Conservation (phyloP, 2,113 vertebrate genomes). For the Nycticryphes semicollaris region DNA sequence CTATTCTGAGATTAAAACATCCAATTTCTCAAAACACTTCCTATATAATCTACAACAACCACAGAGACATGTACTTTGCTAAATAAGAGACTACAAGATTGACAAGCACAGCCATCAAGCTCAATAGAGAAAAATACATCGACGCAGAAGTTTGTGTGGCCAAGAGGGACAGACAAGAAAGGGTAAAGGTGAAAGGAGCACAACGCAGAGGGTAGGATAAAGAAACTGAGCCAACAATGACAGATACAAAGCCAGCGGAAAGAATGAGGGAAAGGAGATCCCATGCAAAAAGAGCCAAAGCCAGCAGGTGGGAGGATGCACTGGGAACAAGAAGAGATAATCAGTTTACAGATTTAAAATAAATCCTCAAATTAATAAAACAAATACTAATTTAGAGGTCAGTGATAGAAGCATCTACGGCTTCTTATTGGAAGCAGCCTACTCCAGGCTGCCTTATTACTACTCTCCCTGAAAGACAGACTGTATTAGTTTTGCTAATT, state of each 20-base stretch:
- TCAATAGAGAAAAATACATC: neutral
- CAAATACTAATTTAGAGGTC: neutral
- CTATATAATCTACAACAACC: neutral
- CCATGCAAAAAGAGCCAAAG: neutral
- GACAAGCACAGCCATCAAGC: neutral
- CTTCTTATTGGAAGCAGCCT: neutral
- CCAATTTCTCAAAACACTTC: neutral
- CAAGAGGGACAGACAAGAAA: neutral
- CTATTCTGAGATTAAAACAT: neutral
- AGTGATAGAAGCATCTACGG: neutral
- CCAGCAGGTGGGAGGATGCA: neutral
- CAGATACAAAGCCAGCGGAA: neutral
- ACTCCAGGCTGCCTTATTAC: neutral
- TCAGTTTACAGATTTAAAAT: neutral
- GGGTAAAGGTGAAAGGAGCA: neutral
- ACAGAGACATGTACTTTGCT: neutral
- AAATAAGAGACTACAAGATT: neutral
- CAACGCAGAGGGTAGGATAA: neutral
- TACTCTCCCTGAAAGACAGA: neutral
- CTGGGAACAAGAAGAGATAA: neutral
- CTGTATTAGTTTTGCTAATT: neutral
- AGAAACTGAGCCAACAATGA: neutral
- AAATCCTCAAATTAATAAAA: constrained; percentile 38
- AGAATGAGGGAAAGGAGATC: neutral
- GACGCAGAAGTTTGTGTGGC: neutral